These are phyloP conservation scores for Ploceus nigricollis DNA, from an alignment of 2,113 vertebrate genomes.

Conservation along the genomic window DNA sequence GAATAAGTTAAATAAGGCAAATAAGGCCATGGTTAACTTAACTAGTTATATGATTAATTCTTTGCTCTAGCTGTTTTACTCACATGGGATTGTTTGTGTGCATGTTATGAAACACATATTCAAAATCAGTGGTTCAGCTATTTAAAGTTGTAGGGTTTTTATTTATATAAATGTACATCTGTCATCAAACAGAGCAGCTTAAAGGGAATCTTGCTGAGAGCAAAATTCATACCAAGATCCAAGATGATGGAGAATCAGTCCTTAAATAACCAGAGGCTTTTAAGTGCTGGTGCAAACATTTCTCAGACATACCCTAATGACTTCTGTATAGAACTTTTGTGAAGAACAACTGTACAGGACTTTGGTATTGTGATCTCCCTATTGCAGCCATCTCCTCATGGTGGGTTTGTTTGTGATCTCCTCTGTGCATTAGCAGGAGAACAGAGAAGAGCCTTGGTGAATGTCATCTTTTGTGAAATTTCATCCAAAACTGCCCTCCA, in stretches of 20 bases:
- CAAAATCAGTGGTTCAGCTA: background rate
- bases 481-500: background rate
- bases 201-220: background rate
- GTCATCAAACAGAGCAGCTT: background rate
- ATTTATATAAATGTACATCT: background rate
- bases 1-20: slow-evolving; percentile 42
- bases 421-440: background rate
- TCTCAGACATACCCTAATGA: background rate
- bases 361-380: background rate
- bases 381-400: background rate
- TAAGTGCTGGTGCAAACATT: background rate
- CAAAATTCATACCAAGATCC: background rate
- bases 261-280: background rate
- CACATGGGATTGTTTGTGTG: background rate
- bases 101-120: background rate
- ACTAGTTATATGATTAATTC: background rate
- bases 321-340: background rate
- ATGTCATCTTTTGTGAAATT: background rate
- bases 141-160: background rate
- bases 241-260: background rate
- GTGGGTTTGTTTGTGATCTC: background rate
- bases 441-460: background rate
- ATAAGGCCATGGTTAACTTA: background rate
- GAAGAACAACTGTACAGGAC: background rate
- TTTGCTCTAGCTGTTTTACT: background rate